Conservation (phyloP, 1,140 invertebrate genomes). For the Micrasema minimum region DNA sequence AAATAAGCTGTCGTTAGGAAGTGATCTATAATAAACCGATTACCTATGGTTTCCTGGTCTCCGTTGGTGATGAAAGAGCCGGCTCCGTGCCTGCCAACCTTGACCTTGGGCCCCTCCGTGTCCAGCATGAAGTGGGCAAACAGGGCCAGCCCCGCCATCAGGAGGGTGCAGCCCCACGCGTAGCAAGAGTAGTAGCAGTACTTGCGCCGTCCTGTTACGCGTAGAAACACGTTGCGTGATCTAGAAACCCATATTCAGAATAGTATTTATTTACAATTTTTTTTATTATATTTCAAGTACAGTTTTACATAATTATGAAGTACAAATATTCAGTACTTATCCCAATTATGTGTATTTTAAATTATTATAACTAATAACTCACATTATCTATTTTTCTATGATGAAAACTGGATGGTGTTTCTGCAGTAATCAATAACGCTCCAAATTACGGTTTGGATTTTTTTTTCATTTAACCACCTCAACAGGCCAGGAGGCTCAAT, state of each 20-base stretch:
- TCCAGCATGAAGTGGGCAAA: constrained; percentile 86
- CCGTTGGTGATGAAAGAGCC: constrained; percentile 63
- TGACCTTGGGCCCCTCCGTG: constrained; percentile 68
- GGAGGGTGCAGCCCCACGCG: constrained; percentile 78
- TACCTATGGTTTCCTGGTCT: constrained; percentile 75
- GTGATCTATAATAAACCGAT: too few relatives aligned
- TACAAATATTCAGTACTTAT: background rate
- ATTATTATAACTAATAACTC: too few relatives aligned
- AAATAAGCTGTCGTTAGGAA: too few relatives aligned
- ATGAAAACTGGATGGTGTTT: too few relatives aligned
- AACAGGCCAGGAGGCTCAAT: too few relatives aligned
- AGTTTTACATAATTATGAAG: background rate
- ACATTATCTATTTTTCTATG: too few relatives aligned
- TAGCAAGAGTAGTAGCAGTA: constrained; percentile 87
- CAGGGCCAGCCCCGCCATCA: constrained; percentile 77
- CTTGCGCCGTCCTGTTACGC: constrained; percentile 84
- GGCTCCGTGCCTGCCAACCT: constrained; percentile 50
- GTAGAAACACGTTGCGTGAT: constrained; percentile 82
- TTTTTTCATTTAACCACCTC: too few relatives aligned
- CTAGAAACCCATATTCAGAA: constrained; percentile 63
- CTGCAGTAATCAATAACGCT: too few relatives aligned
- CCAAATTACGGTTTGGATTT: too few relatives aligned
- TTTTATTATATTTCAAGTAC: background rate
- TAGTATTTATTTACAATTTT: background rate
- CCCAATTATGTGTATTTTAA: too few relatives aligned